Conservation (phyloP, 2,113 vertebrate genomes). For the Dissostichus mawsoni region DNA sequence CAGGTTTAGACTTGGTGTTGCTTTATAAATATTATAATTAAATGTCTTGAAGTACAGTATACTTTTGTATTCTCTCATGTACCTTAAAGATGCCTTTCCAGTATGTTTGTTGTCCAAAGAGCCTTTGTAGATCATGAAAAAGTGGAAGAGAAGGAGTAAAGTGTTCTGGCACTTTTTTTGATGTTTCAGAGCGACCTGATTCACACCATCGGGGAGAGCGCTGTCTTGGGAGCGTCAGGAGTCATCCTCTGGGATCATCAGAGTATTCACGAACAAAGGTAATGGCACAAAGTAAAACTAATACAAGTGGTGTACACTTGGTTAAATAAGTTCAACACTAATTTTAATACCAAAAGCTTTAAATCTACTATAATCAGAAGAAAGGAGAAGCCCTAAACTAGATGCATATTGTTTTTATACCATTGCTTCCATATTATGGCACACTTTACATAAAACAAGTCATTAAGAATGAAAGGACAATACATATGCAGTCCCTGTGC, state of each 20-base stretch:
- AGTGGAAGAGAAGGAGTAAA: background rate
- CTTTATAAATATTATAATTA: too few relatives aligned
- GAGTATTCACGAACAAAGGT: constrained; percentile 83
- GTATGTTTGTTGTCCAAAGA: background rate
- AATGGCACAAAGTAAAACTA: background rate
- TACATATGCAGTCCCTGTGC: background rate
- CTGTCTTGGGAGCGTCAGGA: constrained; percentile 86
- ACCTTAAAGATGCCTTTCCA: background rate
- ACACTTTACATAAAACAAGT: background rate
- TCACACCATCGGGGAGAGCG: constrained; percentile 91
- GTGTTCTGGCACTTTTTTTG: background rate
- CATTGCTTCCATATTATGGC: background rate
- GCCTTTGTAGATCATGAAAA: background rate
- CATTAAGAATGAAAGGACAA: background rate
- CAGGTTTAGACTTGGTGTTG: too few relatives aligned
- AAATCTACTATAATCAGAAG: background rate
- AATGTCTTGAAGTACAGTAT: too few relatives aligned
- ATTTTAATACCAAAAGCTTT: background rate
- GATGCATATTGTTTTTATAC: background rate
- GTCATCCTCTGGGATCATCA: constrained; percentile 90
- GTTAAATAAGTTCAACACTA: background rate
- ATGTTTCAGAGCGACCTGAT: constrained; percentile 88
- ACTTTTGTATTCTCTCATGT: background rate
- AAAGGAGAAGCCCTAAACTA: background rate
- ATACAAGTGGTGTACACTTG: background rate